Conservation (phyloP, 2,888 invertebrate genomes). For the Troides helena region DNA sequence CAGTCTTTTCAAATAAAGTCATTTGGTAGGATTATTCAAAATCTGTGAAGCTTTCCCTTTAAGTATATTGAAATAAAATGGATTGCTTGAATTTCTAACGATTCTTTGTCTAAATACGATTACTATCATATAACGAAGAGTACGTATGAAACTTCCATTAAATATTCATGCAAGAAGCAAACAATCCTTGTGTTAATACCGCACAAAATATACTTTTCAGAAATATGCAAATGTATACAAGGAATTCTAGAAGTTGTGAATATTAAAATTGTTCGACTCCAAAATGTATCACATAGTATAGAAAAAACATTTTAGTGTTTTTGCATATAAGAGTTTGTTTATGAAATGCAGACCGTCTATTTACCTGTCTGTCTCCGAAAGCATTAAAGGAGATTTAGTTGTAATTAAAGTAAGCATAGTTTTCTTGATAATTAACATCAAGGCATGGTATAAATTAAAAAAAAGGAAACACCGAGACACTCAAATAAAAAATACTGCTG, state of each 20-base stretch:
- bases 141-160: neutral
- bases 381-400: neutral
- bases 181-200: neutral
- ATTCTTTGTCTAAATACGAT: neutral
- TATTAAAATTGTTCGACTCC: neutral
- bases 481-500: neutral
- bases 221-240: neutral
- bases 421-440: too few species aligned
- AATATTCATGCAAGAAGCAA: neutral
- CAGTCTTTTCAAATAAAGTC: neutral
- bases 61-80: conserved; percentile 6
- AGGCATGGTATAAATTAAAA: neutral
- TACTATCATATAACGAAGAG: neutral
- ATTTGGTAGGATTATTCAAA: conserved; percentile 8
- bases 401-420: neutral
- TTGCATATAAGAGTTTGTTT: neutral
- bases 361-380: neutral
- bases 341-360: neutral
- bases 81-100: conserved; percentile 1
- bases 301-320: neutral
- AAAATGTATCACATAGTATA: neutral
- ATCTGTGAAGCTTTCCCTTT: conserved; percentile 3
- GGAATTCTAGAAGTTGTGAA: neutral
- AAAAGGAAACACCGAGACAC: neutral
- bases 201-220: neutral